These are phyloP conservation scores for Porphyrio hochstetteri DNA, from an alignment of 2,113 vertebrate species.

Conservation along the genomic window DNA sequence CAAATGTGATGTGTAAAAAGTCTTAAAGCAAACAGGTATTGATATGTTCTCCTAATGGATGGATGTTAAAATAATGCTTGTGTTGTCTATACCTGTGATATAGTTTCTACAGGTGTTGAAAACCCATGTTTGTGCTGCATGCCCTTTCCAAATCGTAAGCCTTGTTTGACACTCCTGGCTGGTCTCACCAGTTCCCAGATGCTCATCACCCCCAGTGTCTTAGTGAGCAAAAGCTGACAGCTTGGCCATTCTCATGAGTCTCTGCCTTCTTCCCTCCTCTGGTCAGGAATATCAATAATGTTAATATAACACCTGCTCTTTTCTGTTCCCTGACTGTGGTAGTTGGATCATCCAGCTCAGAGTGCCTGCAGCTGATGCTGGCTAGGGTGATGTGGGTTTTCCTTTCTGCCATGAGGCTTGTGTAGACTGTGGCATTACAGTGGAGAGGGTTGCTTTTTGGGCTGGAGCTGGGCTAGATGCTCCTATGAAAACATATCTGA, in stretches of 20 bases:
- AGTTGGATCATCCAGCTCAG: not conserved
- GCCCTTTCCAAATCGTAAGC: not conserved
- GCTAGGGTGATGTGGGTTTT: not conserved
- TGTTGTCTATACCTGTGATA: not conserved
- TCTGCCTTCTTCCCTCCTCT: not conserved
- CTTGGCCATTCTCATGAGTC: not conserved
- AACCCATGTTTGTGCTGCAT: not conserved
- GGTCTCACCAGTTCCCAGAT: not conserved
- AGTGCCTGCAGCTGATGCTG: not conserved
- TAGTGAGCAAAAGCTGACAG: not conserved
- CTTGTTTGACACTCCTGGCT: not conserved
- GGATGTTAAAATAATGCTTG: not conserved
- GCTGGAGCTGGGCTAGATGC: not conserved
- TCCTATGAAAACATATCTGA: not conserved
- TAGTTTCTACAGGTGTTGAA: not conserved
- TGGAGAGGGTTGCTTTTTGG: not conserved
- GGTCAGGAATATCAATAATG: not conserved
- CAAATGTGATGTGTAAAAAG: not conserved
- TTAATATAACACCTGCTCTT: not conserved
- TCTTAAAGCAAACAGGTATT: not conserved
- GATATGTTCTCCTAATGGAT: not conserved
- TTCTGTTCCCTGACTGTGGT: not conserved
- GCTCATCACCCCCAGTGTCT: not conserved
- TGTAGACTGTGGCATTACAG: not conserved
- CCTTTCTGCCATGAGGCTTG: fast-evolving